phyloP scores from a whole-genome alignment of 2,797 vertebrate genomes.

The Onychomys leucogaster region DNA sequence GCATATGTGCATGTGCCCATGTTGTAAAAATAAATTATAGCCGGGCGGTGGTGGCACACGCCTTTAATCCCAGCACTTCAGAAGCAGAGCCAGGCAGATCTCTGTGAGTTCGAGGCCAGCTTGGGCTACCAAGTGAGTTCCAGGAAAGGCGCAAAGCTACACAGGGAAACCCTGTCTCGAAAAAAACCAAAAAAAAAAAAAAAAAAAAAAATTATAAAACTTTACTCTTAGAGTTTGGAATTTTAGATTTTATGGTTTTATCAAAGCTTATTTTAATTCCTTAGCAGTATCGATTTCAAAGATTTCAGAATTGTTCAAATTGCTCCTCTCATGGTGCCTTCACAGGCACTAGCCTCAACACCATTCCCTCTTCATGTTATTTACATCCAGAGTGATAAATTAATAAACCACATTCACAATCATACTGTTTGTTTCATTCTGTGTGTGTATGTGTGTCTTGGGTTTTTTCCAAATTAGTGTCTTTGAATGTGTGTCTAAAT shows the following conservation, averaged over 20 bases:
- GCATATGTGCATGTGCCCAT: fast-evolving
- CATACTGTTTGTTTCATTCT: background rate
- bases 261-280: background rate
- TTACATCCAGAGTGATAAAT: background rate
- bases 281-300: background rate
- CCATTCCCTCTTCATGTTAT: background rate
- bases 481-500: background rate
- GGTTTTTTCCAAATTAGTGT: background rate
- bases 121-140: too few relatives aligned
- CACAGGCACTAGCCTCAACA: too few relatives aligned
- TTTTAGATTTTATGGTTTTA: background rate
- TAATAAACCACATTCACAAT: background rate
- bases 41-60: too few relatives aligned
- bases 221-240: background rate
- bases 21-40: background rate
- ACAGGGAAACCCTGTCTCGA: too few relatives aligned
- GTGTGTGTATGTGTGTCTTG: background rate
- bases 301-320: background rate
- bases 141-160: too few relatives aligned
- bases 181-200: too few relatives aligned
- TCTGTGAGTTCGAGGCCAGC: too few relatives aligned
- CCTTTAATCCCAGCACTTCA: too few relatives aligned
- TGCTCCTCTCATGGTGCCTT: background rate
- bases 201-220: background rate
- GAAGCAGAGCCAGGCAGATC: too few relatives aligned